Evolutionary conservation across 2,113 vertebrate genomes (phyloP).

Genomic region (Rhea pennata): DNA sequence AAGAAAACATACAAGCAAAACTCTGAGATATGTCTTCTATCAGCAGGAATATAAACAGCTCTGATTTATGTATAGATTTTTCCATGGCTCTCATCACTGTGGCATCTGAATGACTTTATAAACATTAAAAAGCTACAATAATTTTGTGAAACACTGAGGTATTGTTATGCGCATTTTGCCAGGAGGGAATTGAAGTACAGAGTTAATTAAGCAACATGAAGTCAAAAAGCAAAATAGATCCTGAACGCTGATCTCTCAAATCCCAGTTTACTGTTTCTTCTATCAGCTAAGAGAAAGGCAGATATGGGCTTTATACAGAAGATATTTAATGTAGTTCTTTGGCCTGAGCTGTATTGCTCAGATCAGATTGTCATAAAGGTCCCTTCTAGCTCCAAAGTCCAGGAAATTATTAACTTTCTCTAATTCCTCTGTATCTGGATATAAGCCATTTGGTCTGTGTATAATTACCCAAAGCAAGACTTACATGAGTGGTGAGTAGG

Average conservation of each 20-base stretch:
- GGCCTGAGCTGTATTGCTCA: not conserved
- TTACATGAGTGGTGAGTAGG: not conserved
- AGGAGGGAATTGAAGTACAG: not conserved
- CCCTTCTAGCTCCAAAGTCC: not conserved
- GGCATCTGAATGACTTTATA: not conserved
- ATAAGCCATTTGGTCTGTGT: not conserved
- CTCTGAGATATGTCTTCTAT: not conserved
- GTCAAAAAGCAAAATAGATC: not conserved
- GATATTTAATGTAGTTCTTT: not conserved
- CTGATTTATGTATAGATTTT: slow-evolving; percentile 40
- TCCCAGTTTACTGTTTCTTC: not conserved
- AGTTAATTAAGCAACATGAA: slow-evolving; percentile 12
- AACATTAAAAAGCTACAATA: slow-evolving; percentile 1
- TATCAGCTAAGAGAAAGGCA: not conserved
- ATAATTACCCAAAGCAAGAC: not conserved
- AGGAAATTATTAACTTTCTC: not conserved
- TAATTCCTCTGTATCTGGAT: not conserved
- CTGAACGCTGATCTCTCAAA: not conserved
- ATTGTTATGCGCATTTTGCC: not conserved
- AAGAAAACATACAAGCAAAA: not conserved
- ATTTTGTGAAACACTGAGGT: not conserved
- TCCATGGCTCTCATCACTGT: slow-evolving; percentile 18
- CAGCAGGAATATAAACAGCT: slow-evolving; percentile 42
- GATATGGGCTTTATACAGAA: not conserved
- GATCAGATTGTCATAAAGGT: not conserved